Percentiles rank a stretch among this genome's conserved stretches.
Evolutionary conservation across 2,113 vertebrate genomes (phyloP).

Genomic region (Theristicus caerulescens): DNA sequence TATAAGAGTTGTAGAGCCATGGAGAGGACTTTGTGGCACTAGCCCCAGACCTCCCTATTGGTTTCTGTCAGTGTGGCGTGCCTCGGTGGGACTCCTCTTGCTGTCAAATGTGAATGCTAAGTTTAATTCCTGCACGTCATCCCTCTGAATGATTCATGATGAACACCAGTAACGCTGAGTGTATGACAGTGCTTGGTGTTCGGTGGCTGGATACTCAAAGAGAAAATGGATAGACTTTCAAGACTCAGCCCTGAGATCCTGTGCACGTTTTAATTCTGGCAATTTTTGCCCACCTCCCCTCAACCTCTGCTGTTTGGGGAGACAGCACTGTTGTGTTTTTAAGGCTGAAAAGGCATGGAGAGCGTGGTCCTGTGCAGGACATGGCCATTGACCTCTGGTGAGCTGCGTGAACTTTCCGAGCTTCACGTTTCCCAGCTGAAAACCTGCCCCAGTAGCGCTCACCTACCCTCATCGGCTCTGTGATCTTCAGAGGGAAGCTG

Average conservation of each 20-base stretch:
- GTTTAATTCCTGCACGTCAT: neutral
- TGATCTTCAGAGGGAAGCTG: neutral
- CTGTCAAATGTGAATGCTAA: neutral
- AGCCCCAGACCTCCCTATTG: neutral
- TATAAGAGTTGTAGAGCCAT: accelerated
- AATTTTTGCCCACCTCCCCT: neutral
- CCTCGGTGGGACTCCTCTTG: neutral
- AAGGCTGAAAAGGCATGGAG: neutral
- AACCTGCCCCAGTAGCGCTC: neutral
- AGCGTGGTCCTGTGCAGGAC: neutral
- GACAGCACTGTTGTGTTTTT: neutral
- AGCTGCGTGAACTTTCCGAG: neutral
- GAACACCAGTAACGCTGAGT: accelerated
- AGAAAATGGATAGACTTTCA: neutral
- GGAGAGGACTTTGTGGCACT: neutral
- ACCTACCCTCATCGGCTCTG: neutral
- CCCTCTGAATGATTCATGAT: neutral
- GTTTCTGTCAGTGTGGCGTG: neutral
- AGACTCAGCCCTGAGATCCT: neutral
- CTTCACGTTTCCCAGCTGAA: neutral
- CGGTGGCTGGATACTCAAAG: neutral
- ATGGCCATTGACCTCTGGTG: accelerated
- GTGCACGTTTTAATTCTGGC: neutral
- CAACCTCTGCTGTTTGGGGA: neutral
- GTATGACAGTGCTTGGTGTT: neutral